phyloP scores from a whole-genome alignment of 1,140 invertebrate species.

The Drosophila mayri region DNA sequence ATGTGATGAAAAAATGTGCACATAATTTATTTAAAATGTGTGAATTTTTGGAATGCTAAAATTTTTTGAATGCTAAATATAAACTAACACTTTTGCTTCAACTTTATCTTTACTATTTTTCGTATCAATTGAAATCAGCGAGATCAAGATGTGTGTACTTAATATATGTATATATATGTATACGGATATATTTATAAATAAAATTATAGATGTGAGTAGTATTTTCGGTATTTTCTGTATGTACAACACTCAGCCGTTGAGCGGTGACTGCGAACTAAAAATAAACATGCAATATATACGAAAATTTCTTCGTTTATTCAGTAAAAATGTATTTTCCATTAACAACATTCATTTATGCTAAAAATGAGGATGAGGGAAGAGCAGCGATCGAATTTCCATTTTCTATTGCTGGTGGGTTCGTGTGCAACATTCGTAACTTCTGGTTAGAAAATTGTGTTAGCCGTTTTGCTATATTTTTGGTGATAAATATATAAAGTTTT shows the following conservation, averaged over 20 bases:
- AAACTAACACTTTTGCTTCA: neutral
- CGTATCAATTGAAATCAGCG: conserved; percentile 3
- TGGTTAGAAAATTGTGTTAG: neutral
- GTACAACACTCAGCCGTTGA: conserved; percentile 13
- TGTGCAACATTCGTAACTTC: conserved; percentile 50
- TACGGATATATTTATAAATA: conserved; percentile 19
- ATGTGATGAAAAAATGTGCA: neutral
- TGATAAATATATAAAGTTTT: neutral
- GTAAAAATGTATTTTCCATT: conserved; percentile 65
- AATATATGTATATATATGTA: conserved; percentile 12
- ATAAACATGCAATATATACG: conserved; percentile 70
- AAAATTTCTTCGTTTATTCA: conserved; percentile 51
- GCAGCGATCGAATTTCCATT: conserved; percentile 66
- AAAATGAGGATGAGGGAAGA: conserved; percentile 31
- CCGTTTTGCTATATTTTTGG: neutral
- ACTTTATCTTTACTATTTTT: neutral
- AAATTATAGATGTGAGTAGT: conserved; percentile 30
- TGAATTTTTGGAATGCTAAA: neutral
- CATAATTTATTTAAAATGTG: neutral
- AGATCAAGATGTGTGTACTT: conserved; percentile 22
- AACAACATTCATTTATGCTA: conserved; percentile 48
- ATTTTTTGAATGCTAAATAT: neutral
- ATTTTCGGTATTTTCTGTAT: conserved; percentile 27
- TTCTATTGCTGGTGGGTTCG: conserved; percentile 58
- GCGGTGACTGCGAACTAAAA: conserved; percentile 72